Evolutionary conservation across 1,140 invertebrate species (phyloP).

Genomic region (Neomicropteryx cornuta): DNA sequence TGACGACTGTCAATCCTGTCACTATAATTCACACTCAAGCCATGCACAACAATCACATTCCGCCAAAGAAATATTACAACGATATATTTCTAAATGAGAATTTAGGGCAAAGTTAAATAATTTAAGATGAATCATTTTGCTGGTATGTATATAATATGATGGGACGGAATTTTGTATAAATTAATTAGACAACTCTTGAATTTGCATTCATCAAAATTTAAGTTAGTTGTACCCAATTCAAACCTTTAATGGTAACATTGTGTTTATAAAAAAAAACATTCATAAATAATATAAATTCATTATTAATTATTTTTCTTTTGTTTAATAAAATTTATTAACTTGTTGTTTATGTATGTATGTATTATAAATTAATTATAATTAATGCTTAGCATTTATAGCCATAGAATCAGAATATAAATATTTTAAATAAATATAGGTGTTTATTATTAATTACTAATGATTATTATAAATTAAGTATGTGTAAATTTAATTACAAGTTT

Average conservation of each 20-base stretch:
- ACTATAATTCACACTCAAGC: constrained; percentile 14
- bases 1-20: constrained; percentile 35
- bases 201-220: constrained; percentile 1
- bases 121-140: not conserved
- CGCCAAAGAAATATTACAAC: constrained; percentile 6
- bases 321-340: too few species aligned
- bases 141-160: not conserved
- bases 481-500: too few species aligned
- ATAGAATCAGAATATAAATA: too few species aligned
- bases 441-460: too few species aligned
- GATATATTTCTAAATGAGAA: not conserved
- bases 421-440: too few species aligned
- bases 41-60: constrained; percentile 8
- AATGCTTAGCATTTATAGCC: too few species aligned
- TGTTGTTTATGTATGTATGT: too few species aligned
- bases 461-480: too few species aligned
- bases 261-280: too few species aligned
- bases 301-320: too few species aligned
- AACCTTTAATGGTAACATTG: constrained; percentile 1
- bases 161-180: not conserved
- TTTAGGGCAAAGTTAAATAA: constrained; percentile 1
- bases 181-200: not conserved
- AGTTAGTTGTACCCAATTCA: not conserved
- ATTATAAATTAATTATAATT: too few species aligned
- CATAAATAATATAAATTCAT: too few species aligned